Conservation (phyloP, 2,888 invertebrate genomes). For the Spisula subtruncata region DNA sequence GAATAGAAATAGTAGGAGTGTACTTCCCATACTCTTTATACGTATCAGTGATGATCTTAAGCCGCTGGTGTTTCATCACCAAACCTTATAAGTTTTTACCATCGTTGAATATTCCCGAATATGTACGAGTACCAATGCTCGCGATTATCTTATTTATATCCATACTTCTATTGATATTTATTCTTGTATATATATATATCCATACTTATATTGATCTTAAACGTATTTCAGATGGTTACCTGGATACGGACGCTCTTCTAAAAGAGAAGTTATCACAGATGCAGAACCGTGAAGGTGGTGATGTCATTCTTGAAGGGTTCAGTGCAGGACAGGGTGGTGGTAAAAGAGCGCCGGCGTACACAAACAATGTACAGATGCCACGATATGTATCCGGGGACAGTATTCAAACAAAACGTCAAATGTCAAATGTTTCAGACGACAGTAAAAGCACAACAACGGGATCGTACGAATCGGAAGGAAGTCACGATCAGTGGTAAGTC, state of each 20-base stretch:
- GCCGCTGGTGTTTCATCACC: no score
- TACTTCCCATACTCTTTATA: no score
- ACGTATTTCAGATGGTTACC: constrained; percentile 45
- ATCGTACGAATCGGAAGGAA: constrained; percentile 67
- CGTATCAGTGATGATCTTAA: no score
- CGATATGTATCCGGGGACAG: constrained; percentile 55
- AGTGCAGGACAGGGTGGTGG: constrained; percentile 31
- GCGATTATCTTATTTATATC: no score
- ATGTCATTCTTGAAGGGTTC: constrained; percentile 54
- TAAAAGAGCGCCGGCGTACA: background rate
- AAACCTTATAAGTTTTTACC: no score
- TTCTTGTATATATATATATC: no score
- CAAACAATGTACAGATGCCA: constrained; percentile 4
- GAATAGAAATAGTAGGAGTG: no score
- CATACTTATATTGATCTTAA: no score
- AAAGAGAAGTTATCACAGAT: constrained; percentile 69
- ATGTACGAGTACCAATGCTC: no score
- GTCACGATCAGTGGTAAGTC: constrained; percentile 68
- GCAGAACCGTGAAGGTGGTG: constrained; percentile 58
- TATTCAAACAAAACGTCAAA: constrained; percentile 69
- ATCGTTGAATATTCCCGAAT: no score
- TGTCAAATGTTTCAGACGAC: constrained; percentile 70
- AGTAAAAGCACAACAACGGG: constrained; percentile 72
- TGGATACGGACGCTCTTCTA: constrained; percentile 66
- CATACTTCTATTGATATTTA: no score